These are phyloP conservation scores for Leguminivora glycinivorella DNA, from an alignment of 1,140 invertebrate species.

Conservation along the genomic window DNA sequence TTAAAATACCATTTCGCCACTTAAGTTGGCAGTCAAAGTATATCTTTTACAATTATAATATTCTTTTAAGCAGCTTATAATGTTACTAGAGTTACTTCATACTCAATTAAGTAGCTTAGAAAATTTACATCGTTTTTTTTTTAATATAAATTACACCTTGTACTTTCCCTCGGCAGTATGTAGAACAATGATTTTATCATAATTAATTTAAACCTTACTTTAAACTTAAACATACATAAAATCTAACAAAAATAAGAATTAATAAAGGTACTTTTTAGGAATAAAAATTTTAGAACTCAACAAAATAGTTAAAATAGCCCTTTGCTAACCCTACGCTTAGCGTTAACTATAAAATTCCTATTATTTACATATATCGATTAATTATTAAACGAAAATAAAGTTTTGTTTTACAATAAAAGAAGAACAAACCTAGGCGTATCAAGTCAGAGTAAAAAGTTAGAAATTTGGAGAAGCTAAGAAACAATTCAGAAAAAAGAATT, in stretches of 20 bases:
- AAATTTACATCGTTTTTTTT: conserved; percentile 44
- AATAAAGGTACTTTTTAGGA: conserved; percentile 70
- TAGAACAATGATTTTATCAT: conserved; percentile 57
- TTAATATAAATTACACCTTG: conserved; percentile 53
- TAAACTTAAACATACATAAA: conserved; percentile 52
- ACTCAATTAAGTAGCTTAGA: conserved; percentile 54
- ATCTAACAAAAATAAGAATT: conserved; percentile 52
- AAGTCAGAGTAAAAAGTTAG: conserved; percentile 28
- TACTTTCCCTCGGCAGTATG: conserved; percentile 52
- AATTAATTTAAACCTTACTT: conserved; percentile 49
- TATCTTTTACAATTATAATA: conserved; percentile 45
- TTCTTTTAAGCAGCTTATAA: conserved; percentile 57
- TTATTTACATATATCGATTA: conserved; percentile 45
- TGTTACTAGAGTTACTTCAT: conserved; percentile 41
- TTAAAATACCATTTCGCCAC: background rate
- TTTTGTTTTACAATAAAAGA: conserved; percentile 29
- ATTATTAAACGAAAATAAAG: conserved; percentile 36
- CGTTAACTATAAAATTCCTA: conserved; percentile 39
- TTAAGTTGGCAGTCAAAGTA: conserved; percentile 43
- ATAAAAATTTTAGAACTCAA: conserved; percentile 73
- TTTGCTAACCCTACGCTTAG: conserved; percentile 46
- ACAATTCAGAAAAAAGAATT: conserved; percentile 25
- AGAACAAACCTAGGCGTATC: conserved; percentile 18
- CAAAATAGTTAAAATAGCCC: conserved; percentile 62
- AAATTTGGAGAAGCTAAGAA: conserved; percentile 31